Evolutionary conservation across 2,797 vertebrate species (phyloP), one percentile per base, ranked within the genome.

Genomic region (Brotula barbata): DNA sequence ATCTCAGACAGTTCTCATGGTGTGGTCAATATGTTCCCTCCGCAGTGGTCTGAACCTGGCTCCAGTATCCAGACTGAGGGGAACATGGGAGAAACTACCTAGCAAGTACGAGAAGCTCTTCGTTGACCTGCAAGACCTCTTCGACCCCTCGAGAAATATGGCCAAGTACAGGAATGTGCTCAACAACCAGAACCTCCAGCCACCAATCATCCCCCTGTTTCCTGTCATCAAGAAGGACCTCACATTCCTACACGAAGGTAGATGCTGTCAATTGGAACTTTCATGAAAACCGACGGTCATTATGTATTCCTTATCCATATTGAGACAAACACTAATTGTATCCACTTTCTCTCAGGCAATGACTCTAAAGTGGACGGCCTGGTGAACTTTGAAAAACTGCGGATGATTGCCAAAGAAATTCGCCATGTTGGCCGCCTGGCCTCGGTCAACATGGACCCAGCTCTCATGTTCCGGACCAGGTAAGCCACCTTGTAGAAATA

Each of bases 151-250:
- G 39, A 94, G 97, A 80, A 99, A 99, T 51, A 99, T 99, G 97
- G 97, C 97, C 58, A 99, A 99, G 88, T 99, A 99, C 75, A 93
- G 97, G 64, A 99, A 98, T 56, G 94, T 99, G 58, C 94, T 99
- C 58, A 99, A 98, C 87, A 98, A 94, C 87, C 96, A 98, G 89
- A 99, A 98, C 87, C 91, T 99, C 0, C 97, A 99, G 64, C 97
- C 97, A 0, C 97, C 97, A 7, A 95, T 99, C 78, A 99, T 99
- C 70, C 97, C 97, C 1, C 85, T 99, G 33, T 99, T 99, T 82
- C 97, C 97, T 1, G 96, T 99, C 81, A 99, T 99, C 85, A 99
- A 99, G 90, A 99, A 99, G 86, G 97, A 99, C 82, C 95, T 99
- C 65, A 99, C 97, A 0, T 99, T 99, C 82, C 91, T 99, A 52